phyloP scores from a whole-genome alignment of 2,888 invertebrate species.

The Heliconius hortense region DNA sequence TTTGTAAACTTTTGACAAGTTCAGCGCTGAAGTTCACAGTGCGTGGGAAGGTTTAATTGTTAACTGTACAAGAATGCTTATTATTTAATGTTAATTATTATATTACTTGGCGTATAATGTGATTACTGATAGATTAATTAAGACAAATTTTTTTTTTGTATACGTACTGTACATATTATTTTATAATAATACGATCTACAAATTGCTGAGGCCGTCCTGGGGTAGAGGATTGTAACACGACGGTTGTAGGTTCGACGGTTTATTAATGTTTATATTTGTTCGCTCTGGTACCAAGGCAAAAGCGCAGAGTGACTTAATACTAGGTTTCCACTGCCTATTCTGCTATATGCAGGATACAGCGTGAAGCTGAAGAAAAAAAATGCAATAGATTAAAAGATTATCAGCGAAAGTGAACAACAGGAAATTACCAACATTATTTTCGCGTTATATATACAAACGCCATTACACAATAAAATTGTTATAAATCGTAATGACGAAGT shows the following conservation, averaged over 20 bases:
- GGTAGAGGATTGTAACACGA: too few species aligned
- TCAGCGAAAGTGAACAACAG: constrained; percentile 17
- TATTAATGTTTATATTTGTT: too few species aligned
- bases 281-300: too few species aligned
- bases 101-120: constrained; percentile 15
- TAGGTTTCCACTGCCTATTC: too few species aligned
- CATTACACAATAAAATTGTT: constrained; percentile 1
- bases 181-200: neutral
- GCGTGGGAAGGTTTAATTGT: constrained; percentile 46
- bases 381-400: neutral
- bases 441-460: constrained; percentile 10
- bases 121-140: constrained; percentile 4
- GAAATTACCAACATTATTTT: constrained; percentile 8
- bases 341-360: too few species aligned
- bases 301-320: too few species aligned
- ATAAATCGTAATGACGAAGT: constrained; percentile 7
- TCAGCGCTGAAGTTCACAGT: constrained; percentile 47
- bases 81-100: constrained; percentile 30
- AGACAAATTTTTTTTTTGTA: too few species aligned
- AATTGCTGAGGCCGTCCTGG: too few species aligned
- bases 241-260: too few species aligned
- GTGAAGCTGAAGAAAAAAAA: neutral
- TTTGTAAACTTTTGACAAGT: constrained; percentile 56
- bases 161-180: neutral
- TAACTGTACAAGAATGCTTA: constrained; percentile 30